A percentile compares a stretch with the other conserved stretches of the same genome.
These are phyloP conservation scores for Clarias fuscus DNA, from an alignment of 2,797 vertebrate genomes.

Conservation along the genomic window DNA sequence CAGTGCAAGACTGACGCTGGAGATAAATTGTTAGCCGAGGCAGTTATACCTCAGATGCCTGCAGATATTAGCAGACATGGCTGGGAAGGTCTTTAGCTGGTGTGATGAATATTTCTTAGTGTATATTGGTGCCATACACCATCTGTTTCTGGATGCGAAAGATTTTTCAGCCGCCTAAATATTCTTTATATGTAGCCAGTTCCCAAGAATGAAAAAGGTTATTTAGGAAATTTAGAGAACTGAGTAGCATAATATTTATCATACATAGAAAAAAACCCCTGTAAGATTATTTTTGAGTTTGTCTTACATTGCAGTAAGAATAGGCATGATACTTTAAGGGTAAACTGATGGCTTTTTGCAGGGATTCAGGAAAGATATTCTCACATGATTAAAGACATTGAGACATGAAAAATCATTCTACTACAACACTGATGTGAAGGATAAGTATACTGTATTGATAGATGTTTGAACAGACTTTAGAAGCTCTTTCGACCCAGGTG, in stretches of 20 bases:
- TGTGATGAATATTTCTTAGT: slow-evolving; percentile 76
- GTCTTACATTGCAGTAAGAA: not conserved
- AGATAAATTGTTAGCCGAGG: slow-evolving; percentile 77
- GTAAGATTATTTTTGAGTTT: not conserved
- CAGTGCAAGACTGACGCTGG: slow-evolving; percentile 73
- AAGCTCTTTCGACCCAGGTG: slow-evolving; percentile 24
- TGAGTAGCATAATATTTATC: not conserved
- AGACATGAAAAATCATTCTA: slow-evolving; percentile 26
- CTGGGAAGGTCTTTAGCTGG: slow-evolving; percentile 75
- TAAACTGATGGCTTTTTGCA: slow-evolving; percentile 18
- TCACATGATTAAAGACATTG: not conserved
- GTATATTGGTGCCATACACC: slow-evolving; percentile 70
- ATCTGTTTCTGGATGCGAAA: slow-evolving; percentile 72
- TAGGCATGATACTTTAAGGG: not conserved
- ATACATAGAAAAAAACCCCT: too few relatives aligned
- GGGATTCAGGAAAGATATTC: slow-evolving; percentile 21
- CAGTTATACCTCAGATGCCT: slow-evolving; percentile 74
- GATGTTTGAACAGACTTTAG: slow-evolving; percentile 34
- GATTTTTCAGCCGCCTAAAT: slow-evolving; percentile 35
- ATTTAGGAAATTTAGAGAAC: not conserved
- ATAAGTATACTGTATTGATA: slow-evolving; percentile 30
- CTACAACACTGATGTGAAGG: slow-evolving; percentile 18
- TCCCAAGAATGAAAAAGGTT: not conserved
- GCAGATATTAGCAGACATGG: slow-evolving; percentile 74
- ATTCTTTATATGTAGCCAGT: slow-evolving; percentile 14